phyloP scores from a whole-genome alignment of 1,140 invertebrate species.

The Eumaeus atala region DNA sequence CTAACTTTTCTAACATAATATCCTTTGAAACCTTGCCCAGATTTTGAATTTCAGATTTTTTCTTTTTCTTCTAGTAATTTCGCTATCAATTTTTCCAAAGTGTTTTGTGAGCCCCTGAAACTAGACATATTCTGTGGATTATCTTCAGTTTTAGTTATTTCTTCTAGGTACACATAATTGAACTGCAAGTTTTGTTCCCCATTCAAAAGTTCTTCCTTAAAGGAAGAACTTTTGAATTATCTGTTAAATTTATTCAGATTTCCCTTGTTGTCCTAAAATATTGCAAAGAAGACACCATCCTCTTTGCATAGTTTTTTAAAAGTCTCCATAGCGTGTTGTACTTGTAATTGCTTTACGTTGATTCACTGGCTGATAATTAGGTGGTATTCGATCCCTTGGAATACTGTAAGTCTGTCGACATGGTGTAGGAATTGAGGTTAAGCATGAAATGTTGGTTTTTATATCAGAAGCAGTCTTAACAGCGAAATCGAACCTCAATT shows the following conservation, averaged over 20 bases:
- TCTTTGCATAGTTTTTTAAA: slow-evolving; percentile 32
- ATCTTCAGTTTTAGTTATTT: slow-evolving; percentile 22
- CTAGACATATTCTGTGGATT: slow-evolving; percentile 11
- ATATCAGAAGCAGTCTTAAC: slow-evolving; percentile 29
- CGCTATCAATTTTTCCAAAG: slow-evolving; percentile 26
- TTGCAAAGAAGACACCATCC: too few species aligned
- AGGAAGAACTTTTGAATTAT: slow-evolving; percentile 28
- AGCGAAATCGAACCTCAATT: slow-evolving; percentile 39
- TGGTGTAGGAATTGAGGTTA: slow-evolving; percentile 41
- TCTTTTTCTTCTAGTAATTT: slow-evolving; percentile 27
- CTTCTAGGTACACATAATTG: slow-evolving; percentile 37
- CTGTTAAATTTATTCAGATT: slow-evolving; percentile 35
- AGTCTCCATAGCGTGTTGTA: slow-evolving; percentile 24
- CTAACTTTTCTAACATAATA: slow-evolving; percentile 40
- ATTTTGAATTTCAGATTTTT: slow-evolving; percentile 26
- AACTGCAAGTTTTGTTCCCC: slow-evolving; percentile 38
- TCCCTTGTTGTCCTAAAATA: slow-evolving; percentile 33
- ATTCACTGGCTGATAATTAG: slow-evolving; percentile 29
- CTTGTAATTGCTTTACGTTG: slow-evolving; percentile 21
- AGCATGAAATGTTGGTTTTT: slow-evolving; percentile 37
- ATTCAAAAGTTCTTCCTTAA: slow-evolving; percentile 40
- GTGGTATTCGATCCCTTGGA: slow-evolving; percentile 29
- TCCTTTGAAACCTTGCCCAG: slow-evolving; percentile 18
- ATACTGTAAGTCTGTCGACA: too few species aligned
- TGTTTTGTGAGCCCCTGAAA: slow-evolving; percentile 16